Evolutionary conservation across 2,888 invertebrate genomes (phyloP).

Genomic region (Aelia acuminata): DNA sequence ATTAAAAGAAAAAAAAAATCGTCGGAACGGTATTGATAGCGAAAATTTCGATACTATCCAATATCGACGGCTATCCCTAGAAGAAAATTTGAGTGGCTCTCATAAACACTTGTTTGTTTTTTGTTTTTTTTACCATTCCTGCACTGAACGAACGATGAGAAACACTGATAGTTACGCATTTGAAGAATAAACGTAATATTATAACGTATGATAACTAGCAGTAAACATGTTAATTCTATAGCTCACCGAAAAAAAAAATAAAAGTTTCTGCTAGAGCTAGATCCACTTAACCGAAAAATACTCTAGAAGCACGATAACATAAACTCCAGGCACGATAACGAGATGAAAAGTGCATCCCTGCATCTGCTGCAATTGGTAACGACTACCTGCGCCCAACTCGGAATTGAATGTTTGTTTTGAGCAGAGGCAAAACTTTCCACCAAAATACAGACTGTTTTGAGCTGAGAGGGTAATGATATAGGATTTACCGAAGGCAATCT

Average conservation of each 20-base stretch:
- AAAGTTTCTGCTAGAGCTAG: not conserved
- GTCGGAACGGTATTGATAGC: too few relatives aligned
- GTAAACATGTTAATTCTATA: not conserved
- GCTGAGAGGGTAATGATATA: constrained; percentile 14
- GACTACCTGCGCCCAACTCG: not conserved
- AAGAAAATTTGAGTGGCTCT: too few relatives aligned
- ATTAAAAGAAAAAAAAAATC: too few relatives aligned
- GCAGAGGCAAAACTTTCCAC: constrained; percentile 5
- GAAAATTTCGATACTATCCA: too few relatives aligned
- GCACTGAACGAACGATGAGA: too few relatives aligned
- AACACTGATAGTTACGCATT: too few relatives aligned
- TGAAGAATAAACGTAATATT: too few relatives aligned
- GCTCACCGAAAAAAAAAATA: not conserved
- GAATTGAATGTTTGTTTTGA: constrained; percentile 48
- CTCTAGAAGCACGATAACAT: not conserved
- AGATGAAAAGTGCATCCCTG: constrained; percentile 28
- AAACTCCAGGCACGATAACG: not conserved
- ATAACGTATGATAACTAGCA: too few relatives aligned
- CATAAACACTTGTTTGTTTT: too few relatives aligned
- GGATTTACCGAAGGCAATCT: constrained; percentile 8
- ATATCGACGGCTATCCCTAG: too few relatives aligned
- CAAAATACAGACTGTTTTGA: constrained; percentile 16
- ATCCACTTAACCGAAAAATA: constrained; percentile 25
- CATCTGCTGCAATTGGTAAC: constrained; percentile 30
- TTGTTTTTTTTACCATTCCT: too few relatives aligned